Conservation (phyloP, 2,113 vertebrate species). For the Amblyopsis rosae region DNA sequence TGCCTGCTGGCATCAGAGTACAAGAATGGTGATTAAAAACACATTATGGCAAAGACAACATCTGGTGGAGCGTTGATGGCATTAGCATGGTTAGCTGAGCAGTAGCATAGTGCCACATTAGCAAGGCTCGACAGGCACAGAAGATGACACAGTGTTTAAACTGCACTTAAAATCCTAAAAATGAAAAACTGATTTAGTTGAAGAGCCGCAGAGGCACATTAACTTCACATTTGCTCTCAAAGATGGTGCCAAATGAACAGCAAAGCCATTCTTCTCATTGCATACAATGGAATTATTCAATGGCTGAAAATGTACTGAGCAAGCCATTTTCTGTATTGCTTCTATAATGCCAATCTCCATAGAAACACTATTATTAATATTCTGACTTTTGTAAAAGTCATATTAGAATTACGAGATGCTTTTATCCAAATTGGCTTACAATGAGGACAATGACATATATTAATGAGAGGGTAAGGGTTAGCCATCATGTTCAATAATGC, state of each 20-base stretch:
- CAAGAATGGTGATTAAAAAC: constrained; percentile 77
- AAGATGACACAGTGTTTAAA: constrained; percentile 33
- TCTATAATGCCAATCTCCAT: no score
- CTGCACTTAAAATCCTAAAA: constrained; percentile 23
- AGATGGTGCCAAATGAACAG: constrained; percentile 27
- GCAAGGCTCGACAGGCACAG: constrained; percentile 33
- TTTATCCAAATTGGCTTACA: no score
- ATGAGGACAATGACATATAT: no score
- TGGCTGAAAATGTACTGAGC: no score
- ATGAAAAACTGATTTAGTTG: constrained; percentile 21
- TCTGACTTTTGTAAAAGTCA: no score
- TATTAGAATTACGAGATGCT: no score
- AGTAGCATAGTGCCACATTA: constrained; percentile 44
- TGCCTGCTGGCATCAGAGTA: constrained; percentile 72
- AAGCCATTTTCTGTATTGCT: no score
- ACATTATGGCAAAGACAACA: constrained; percentile 80
- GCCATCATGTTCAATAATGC: no score
- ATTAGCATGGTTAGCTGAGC: constrained; percentile 29
- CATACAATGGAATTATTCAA: no score
- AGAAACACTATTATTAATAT: no score
- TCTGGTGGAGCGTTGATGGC: constrained; percentile 66
- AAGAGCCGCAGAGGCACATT: constrained; percentile 1
- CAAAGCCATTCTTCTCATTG: constrained; percentile 29
- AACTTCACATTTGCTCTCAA: constrained; percentile 37
- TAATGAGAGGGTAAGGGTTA: no score